Conservation (phyloP, 2,888 invertebrate species). For the Sesia bembeciformis region DNA sequence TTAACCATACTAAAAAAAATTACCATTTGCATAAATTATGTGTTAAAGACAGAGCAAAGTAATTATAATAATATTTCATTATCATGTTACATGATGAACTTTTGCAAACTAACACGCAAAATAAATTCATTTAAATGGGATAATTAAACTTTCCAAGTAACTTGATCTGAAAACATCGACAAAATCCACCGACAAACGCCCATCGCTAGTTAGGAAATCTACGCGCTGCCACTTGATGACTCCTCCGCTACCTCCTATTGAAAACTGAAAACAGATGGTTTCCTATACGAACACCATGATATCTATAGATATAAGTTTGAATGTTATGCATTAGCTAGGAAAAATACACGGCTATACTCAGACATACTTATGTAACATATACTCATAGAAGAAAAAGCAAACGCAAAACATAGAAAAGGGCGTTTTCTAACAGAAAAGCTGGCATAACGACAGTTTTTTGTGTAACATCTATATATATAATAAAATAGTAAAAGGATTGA, state of each 20-base stretch:
- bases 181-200: neutral
- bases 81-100: too few species aligned
- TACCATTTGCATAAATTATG: too few species aligned
- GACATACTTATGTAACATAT: neutral
- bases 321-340: neutral
- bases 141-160: too few species aligned
- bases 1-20: too few species aligned
- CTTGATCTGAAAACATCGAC: neutral
- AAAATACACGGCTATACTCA: neutral
- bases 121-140: too few species aligned
- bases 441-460: neutral
- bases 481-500: too few species aligned
- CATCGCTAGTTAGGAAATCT: conserved; percentile 48
- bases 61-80: too few species aligned
- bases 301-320: neutral
- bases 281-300: neutral
- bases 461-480: too few species aligned
- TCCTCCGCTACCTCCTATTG: conserved; percentile 42
- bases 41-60: too few species aligned
- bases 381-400: neutral
- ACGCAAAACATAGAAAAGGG: neutral
- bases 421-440: neutral
- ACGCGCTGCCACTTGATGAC: conserved; percentile 64
- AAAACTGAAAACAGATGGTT: conserved; percentile 18
- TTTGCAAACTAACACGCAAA: too few species aligned